These are phyloP conservation scores for Eulemur rubriventer DNA, from an alignment of 2,797 vertebrate species.

Conservation along the genomic window DNA sequence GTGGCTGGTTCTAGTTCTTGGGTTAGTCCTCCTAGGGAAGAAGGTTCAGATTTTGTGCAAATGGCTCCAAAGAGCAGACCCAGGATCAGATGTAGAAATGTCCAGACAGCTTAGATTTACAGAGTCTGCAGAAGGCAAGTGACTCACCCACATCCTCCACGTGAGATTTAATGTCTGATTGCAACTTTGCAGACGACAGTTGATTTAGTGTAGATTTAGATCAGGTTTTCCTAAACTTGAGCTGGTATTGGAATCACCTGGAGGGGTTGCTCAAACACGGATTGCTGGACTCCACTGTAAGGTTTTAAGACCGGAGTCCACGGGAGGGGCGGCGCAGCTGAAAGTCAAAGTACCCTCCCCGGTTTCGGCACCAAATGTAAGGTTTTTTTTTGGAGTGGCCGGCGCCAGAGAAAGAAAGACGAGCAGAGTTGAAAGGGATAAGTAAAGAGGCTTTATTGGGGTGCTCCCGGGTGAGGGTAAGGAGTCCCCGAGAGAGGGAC, in stretches of 20 bases:
- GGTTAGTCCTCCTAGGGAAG: not conserved
- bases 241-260: not conserved
- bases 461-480: no score
- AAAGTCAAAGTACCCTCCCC: no score
- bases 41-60: not conserved
- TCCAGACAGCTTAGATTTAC: not conserved
- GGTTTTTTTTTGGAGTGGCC: no score
- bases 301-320: no score
- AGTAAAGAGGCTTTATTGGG: no score
- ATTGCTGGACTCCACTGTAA: not conserved
- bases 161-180: not conserved
- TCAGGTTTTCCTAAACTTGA: not conserved
- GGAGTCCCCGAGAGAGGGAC: no score
- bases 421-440: no score
- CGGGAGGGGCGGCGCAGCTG: no score
- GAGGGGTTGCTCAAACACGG: not conserved
- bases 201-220: not conserved
- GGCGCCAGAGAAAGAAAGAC: no score
- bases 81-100: not conserved
- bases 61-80: not conserved
- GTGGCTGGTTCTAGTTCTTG: not conserved
- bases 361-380: no score
- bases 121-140: not conserved
- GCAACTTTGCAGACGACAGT: not conserved
- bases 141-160: not conserved